Conservation (phyloP, 2,888 invertebrate species). For the Barypeithes pellucidus region DNA sequence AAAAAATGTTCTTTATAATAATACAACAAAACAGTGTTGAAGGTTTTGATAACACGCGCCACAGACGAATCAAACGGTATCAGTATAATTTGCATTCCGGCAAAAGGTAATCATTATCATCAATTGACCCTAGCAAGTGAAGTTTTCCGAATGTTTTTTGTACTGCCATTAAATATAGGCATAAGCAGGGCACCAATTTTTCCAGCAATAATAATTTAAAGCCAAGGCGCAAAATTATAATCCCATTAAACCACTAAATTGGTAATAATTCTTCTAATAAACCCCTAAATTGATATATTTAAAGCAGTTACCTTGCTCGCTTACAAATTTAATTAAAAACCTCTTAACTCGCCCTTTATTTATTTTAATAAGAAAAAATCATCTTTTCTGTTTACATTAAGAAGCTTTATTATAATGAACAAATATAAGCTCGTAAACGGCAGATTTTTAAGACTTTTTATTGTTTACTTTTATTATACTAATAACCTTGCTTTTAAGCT, state of each 20-base stretch:
- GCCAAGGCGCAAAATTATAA: slow-evolving; percentile 11
- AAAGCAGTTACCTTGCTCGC: slow-evolving; percentile 18
- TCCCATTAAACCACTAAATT: slow-evolving; percentile 10
- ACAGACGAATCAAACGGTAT: too few relatives aligned
- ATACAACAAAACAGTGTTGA: too few relatives aligned
- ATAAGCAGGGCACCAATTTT: neutral
- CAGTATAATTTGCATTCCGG: too few relatives aligned
- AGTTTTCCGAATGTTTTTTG: neutral
- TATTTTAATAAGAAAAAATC: slow-evolving; percentile 20
- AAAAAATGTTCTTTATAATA: too few relatives aligned
- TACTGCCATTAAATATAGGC: neutral
- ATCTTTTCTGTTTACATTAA: slow-evolving; percentile 9
- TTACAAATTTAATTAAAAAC: slow-evolving; percentile 30
- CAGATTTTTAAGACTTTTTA: neutral
- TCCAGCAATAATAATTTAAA: slow-evolving; percentile 1
- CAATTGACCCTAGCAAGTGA: too few relatives aligned
- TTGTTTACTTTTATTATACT: neutral
- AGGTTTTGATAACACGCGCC: too few relatives aligned
- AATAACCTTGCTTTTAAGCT: neutral
- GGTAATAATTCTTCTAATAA: slow-evolving; percentile 27
- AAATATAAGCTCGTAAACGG: slow-evolving; percentile 13
- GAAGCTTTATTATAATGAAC: slow-evolving; percentile 27
- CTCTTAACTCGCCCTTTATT: slow-evolving; percentile 15
- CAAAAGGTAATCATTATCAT: too few relatives aligned
- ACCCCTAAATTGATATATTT: slow-evolving; percentile 18